Percentiles rank a stretch among this genome's conserved stretches.
These are phyloP conservation scores for Hermaeophaga mercurialis DNA, from an alignment of 2,888 invertebrate genomes.

Conservation along the genomic window DNA sequence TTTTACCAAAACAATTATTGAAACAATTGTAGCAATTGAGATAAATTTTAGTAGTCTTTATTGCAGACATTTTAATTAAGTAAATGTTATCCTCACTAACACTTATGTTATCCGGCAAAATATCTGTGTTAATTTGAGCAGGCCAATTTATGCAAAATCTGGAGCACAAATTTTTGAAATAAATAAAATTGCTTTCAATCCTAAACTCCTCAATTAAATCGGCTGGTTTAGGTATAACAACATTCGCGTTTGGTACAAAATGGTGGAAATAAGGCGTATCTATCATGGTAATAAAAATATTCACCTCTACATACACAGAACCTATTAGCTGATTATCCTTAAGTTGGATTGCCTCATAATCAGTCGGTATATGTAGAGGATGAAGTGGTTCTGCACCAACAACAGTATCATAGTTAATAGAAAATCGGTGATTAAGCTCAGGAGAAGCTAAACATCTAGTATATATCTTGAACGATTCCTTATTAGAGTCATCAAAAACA, in stretches of 20 bases:
- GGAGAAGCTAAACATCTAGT: not conserved
- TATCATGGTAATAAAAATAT: not conserved
- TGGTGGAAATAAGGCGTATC: not conserved
- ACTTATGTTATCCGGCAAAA: not conserved
- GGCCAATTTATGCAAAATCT: not conserved
- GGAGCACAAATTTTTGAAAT: not conserved
- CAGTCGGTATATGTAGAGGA: not conserved
- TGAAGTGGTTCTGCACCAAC: not conserved
- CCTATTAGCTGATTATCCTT: not conserved
- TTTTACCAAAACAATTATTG: not conserved
- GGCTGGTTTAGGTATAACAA: not conserved
- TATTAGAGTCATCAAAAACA: not conserved
- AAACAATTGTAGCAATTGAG: conserved; percentile 1
- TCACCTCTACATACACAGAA: not conserved
- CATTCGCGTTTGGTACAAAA: not conserved
- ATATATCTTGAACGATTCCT: not conserved
- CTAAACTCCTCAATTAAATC: not conserved
- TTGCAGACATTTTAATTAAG: not conserved
- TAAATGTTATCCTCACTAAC: not conserved
- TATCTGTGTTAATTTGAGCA: not conserved
- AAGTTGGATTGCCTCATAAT: not conserved
- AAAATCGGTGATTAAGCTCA: not conserved
- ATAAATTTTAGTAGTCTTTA: not conserved
- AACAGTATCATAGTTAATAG: not conserved
- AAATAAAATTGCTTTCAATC: not conserved